Evolutionary conservation across 2,888 invertebrate species (phyloP), one percentile per base, ranked within the genome.

Genomic region (Noctua fimbriata): DNA sequence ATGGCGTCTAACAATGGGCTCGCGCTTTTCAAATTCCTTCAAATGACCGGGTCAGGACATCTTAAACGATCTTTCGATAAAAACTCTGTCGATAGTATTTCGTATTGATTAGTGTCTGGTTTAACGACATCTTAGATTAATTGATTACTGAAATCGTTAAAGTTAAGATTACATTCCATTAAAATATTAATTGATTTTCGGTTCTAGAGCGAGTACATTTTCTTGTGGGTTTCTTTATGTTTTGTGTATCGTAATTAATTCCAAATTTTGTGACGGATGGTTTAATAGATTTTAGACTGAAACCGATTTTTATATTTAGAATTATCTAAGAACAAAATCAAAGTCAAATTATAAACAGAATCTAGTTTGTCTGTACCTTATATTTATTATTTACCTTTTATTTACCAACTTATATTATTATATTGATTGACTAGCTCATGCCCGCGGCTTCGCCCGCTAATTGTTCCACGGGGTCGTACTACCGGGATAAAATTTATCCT

Each of bases 161-260:
- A 83, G 70, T 78, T 67, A 32, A 77, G 44, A 83, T 71, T 67
- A 10, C 49, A 18, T 71, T 82, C 36, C 2, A 83, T 71, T 81
- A 7, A 52, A 49, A 66, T 52, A 52, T 49, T 66, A 81, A 81
- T 83, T 28, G 66, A 60, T 77, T 71, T 76, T 76, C 81, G 14
- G 49, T 28, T 67, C 58, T 18, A 36, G 6, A 69, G n/a, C 9
- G 18, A 44, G 18, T 41, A 24, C 16, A 32, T 10, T 69, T 58
- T 66, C 58, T 58, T 76, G n/a, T 16, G 9, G 24, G 24, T 58
- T 49, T 32, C 36, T 70, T 41, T 9, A 32, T 24, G 60, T 67
- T 73, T 67, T 69, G 69, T 1, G 1, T 47, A 24, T 36, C 16
- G n/a, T 65, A 41, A 81, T 73, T 81, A 58, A 73, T 63, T 47